Percentiles rank a stretch among this genome's conserved stretches.
Conservation (phyloP, 2,888 invertebrate genomes). For the Venusia cambrica region DNA sequence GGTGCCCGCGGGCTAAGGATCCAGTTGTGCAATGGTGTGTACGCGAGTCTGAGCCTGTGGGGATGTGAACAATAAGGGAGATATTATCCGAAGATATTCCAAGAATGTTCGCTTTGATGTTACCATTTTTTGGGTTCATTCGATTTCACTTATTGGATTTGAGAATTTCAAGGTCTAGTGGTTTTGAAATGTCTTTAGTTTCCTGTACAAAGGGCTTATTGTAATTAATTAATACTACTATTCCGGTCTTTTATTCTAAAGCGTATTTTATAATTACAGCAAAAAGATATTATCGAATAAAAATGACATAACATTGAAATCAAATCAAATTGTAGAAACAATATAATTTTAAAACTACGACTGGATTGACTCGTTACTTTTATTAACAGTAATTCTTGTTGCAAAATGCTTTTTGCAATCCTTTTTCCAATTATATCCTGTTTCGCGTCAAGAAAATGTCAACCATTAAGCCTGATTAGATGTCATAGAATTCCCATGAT, state of each 20-base stretch:
- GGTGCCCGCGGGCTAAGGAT: conserved; percentile 2
- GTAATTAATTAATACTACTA: no score
- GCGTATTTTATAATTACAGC: no score
- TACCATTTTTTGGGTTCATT: background rate
- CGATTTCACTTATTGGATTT: background rate
- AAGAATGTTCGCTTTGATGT: background rate
- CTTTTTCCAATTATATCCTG: conserved; percentile 1
- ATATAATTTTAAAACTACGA: no score
- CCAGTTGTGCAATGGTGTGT: conserved; percentile 1
- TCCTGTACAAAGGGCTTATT: no score
- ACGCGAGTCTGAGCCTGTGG: background rate
- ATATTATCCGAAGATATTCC: background rate
- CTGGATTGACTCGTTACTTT: no score
- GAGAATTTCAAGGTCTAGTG: no score
- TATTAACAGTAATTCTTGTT: no score
- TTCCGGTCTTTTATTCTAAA: no score
- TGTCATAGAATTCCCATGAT: conserved; percentile 9
- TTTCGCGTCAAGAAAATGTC: conserved; percentile 7
- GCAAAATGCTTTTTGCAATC: background rate
- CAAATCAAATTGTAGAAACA: no score
- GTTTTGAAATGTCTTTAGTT: no score
- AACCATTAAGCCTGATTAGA: conserved; percentile 3
- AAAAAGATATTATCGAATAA: no score
- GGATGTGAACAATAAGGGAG: conserved; percentile 1
- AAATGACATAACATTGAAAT: no score